A percentile compares a stretch with the other conserved stretches of the same genome.
Evolutionary conservation across 2,797 vertebrate species (phyloP).

Genomic region (Sebastes itinus): DNA sequence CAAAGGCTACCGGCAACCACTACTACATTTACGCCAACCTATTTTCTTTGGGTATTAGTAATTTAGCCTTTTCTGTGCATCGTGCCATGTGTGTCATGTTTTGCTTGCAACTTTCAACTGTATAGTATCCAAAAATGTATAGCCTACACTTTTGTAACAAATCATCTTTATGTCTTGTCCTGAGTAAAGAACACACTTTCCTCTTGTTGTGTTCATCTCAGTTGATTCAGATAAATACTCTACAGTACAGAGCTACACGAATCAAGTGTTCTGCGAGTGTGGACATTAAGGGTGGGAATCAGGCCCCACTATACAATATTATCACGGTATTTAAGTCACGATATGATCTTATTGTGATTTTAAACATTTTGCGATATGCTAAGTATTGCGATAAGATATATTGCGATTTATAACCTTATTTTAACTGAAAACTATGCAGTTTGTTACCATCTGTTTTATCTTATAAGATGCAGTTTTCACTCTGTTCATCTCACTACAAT

Average conservation of each 20-base stretch:
- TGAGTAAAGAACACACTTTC: neutral
- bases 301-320: too few relatives aligned
- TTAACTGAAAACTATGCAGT: too few relatives aligned
- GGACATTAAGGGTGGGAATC: too few relatives aligned
- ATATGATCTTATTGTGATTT: too few relatives aligned
- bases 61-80: neutral
- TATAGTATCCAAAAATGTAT: neutral
- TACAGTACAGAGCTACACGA: neutral
- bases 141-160: too few relatives aligned
- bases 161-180: neutral
- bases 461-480: too few relatives aligned
- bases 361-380: too few relatives aligned
- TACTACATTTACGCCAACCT: neutral
- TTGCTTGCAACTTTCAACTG: neutral
- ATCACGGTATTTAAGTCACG: too few relatives aligned
- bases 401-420: too few relatives aligned
- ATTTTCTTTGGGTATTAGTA: neutral
- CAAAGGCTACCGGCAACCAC: neutral
- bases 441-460: too few relatives aligned
- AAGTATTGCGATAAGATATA: too few relatives aligned
- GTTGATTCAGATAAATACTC: conserved; percentile 1
- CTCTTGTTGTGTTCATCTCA: neutral
- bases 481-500: too few relatives aligned
- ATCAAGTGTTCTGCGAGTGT: neutral
- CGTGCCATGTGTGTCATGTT: neutral